Evolutionary conservation across 2,888 invertebrate species (phyloP).

Genomic region (Perithous albicinctus): DNA sequence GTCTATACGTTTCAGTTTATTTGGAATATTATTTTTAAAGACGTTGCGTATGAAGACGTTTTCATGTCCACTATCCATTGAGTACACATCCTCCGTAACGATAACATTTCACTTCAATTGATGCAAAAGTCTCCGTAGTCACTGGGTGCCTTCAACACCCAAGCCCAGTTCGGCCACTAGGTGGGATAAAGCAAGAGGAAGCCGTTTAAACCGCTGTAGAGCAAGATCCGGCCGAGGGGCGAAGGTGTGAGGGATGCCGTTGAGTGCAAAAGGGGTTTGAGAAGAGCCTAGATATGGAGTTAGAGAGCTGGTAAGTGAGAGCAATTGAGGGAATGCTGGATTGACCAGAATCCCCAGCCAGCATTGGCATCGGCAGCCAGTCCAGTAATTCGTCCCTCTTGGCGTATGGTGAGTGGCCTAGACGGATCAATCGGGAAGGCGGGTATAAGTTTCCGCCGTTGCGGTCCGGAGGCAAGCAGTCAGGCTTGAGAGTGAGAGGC

Average conservation of each 20-base stretch:
- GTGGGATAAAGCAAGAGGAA: conserved; percentile 46
- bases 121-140: conserved; percentile 20
- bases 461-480: conserved; percentile 75
- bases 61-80: conserved; percentile 9
- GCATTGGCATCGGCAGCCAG: conserved; percentile 71
- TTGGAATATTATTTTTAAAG: too few species aligned
- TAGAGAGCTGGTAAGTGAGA: conserved; percentile 11
- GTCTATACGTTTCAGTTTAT: background rate
- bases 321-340: conserved; percentile 48
- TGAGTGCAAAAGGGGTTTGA: background rate
- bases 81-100: background rate
- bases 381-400: conserved; percentile 82
- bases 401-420: conserved; percentile 83
- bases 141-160: conserved; percentile 37
- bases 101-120: conserved; percentile 28
- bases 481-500: conserved; percentile 50
- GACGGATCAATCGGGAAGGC: conserved; percentile 84
- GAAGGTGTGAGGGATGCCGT: background rate
- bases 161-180: conserved; percentile 14
- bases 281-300: conserved; percentile 39
- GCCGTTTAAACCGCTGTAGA: background rate
- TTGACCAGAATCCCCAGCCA: conserved; percentile 47
- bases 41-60: background rate
- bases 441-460: conserved; percentile 84
- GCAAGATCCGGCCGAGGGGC: background rate